phyloP scores from a whole-genome alignment of 2,797 vertebrate species.

The Sardinella longiceps region DNA sequence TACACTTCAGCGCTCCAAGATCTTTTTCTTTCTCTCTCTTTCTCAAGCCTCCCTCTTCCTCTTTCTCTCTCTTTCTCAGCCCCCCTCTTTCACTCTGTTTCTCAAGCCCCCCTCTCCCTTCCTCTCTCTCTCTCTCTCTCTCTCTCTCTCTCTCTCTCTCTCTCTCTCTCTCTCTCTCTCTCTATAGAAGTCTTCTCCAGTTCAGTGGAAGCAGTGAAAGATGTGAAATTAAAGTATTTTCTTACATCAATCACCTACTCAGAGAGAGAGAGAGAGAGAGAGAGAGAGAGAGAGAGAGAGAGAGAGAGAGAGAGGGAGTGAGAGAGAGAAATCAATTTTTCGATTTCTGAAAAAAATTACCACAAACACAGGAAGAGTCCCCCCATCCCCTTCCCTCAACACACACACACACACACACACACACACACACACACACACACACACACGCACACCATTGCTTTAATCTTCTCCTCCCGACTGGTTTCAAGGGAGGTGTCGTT shows the following conservation, averaged over 20 bases:
- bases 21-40: background rate
- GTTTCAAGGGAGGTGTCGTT: background rate
- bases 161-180: background rate
- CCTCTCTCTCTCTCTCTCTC: background rate
- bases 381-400: no score
- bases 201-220: conserved; percentile 11
- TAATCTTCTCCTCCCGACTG: background rate
- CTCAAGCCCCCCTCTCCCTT: background rate
- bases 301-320: background rate
- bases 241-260: conserved; percentile 17
- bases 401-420: background rate
- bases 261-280: background rate
- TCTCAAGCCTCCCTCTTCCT: background rate
- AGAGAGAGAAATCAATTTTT: background rate
- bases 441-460: background rate
- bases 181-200: background rate
- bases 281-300: background rate
- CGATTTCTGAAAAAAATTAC: conserved; percentile 8
- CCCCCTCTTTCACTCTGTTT: background rate
- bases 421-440: background rate
- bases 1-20: background rate
- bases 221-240: conserved; percentile 23
- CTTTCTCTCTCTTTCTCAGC: background rate
- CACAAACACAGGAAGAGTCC: background rate
- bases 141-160: background rate